Conservation (phyloP, 2,888 invertebrate genomes). For the Oscheius sp. region DNA sequence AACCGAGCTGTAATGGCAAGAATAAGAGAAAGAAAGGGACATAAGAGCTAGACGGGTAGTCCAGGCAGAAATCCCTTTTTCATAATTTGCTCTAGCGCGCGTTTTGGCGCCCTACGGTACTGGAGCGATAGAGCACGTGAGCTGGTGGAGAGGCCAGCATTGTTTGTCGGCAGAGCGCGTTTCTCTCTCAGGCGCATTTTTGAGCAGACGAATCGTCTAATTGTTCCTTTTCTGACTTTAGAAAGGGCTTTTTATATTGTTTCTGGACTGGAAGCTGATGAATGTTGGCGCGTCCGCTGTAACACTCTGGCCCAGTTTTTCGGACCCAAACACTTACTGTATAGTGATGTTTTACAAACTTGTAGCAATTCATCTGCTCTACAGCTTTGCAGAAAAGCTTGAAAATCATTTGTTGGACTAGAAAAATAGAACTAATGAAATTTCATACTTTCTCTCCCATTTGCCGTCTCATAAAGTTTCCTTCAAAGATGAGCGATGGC, state of each 20-base stretch:
- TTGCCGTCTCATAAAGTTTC: not conserved
- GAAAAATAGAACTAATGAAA: too few relatives aligned
- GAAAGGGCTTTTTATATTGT: not conserved
- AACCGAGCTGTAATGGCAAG: too few relatives aligned
- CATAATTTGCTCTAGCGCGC: conserved; percentile 32
- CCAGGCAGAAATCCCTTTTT: conserved; percentile 11
- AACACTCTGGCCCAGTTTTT: too few relatives aligned
- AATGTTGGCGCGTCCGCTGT: too few relatives aligned
- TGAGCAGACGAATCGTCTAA: not conserved
- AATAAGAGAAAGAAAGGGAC: too few relatives aligned
- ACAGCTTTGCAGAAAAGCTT: too few relatives aligned
- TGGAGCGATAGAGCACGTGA: not conserved
- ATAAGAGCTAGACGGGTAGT: too few relatives aligned
- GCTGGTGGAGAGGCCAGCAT: not conserved
- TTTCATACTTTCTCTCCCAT: not conserved
- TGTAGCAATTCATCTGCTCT: too few relatives aligned
- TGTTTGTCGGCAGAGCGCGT: not conserved
- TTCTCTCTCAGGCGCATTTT: not conserved
- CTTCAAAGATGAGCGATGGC: not conserved
- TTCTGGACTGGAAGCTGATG: too few relatives aligned
- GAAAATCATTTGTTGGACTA: too few relatives aligned
- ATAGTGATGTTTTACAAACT: too few relatives aligned
- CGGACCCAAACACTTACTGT: too few relatives aligned
- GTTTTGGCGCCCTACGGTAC: conserved; percentile 8
- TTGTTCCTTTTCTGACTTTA: not conserved